Base-by-base conservation (phyloP, 2,113 vertebrate species). In the Epinephelus lanceolatus region DNA sequence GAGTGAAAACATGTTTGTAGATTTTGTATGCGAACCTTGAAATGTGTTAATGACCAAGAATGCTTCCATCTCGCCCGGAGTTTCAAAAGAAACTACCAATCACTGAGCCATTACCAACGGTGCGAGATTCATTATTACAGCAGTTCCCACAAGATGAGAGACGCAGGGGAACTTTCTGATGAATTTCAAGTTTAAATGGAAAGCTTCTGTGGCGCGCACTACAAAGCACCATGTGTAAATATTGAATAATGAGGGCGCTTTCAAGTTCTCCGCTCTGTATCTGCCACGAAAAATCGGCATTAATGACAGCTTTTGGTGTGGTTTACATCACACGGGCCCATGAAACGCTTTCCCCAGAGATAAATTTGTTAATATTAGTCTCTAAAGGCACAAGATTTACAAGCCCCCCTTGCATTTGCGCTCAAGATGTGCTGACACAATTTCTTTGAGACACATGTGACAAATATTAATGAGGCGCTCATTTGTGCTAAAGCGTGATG, bases 291-390 rank as follows among this genome's bases (percentile, higher is more conserved):
- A 88, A 85, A 92, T 79, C 49, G 61, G 65, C 92, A 89, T 88
- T 92, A 92, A 93, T 92, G 93, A 86, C 91, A 71, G 84, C 93
- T 86, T 94, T 95, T 94, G 94, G 91, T 95, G 94, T 93, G 94
- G 94, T 95, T 89, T 72, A 91, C 92, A 91, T 93, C 94, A 89
- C 82, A 93, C 81, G 57, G 83, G 62, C 25, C 72, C 86, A 85
- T 93, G 89, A 91, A 92, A 91, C 63, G 87, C 90, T 55, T 86
- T 88, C 66, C 72, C 70, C 85, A 72, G 59, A 93, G 91, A 95
- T 94, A 87, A 67, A 94, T 94, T 93, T 91, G 92, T 93, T 93
- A 89, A 91, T 94, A 90, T 93, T 94, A 93, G 89, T 89, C 85
- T 92, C 81, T 51, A 72, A 85, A 90, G 91, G 89, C 80, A 56